Evolutionary conservation across 2,797 vertebrate genomes (phyloP), one percentile per base, ranked within the genome.

Genomic region (Sphaeramia orbicularis): DNA sequence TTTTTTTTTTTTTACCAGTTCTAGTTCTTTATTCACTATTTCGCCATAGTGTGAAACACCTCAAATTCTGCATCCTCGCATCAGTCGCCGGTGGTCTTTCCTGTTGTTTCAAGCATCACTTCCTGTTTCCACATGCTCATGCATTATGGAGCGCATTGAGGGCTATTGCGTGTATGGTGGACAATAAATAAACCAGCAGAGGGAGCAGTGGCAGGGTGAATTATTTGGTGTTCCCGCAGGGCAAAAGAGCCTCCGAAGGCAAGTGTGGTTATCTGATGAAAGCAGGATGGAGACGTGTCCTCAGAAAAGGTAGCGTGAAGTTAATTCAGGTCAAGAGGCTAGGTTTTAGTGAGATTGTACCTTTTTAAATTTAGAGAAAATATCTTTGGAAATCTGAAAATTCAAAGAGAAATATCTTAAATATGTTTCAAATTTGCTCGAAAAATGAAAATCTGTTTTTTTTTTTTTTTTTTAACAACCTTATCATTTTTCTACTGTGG

Each of bases 141-240:
- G 59, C 64, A 75, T 89, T 78, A 86, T 91, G 70, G 47, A 88
- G 75, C 27, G 24, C 48, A 41, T 43, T 12, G 38, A 80, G 67
- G 66, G 71, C 82, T 85, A 82, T 78, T 66, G 61, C 21, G 49
- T 88, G 58, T 68, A 71, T 56, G 54, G 67, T 42, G 47, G 60
- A 71, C 52, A 76, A 89, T 88, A 84, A 90, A 91, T 91, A 91
- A 88, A 84, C 83, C 73, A 91, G 80, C 76, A 86, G 84, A 79
- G 72, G 82, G 81, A 87, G 81, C 73, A 73, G 75, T 78, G 65
- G 77, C 62, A 66, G 85, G 85, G 81, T 88, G 74, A 92, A 87
- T 87, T 80, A 87, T 89, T 81, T 80, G 81, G 74, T 75, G 61
- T 66, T 72, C 74, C 85, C 19, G 38, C 49, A 67, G 81, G 81